phyloP scores from a whole-genome alignment of 2,113 vertebrate genomes.

The Murina feae region DNA sequence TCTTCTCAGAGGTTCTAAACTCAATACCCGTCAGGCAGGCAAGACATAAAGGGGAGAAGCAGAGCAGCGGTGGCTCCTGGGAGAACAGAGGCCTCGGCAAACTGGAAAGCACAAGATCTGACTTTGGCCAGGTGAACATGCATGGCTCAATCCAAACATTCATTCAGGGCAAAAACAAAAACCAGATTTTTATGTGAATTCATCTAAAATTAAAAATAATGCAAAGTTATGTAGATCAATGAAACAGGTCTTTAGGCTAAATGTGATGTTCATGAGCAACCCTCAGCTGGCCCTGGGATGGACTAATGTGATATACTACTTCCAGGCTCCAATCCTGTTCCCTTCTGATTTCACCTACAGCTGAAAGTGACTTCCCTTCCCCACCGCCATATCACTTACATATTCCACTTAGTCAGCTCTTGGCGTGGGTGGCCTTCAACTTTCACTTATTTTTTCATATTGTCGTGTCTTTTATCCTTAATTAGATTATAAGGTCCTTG shows the following conservation, averaged over 20 bases:
- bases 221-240: neutral
- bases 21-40: accelerated
- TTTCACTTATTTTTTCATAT: neutral
- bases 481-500: conserved; percentile 36
- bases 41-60: neutral
- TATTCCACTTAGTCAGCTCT: neutral
- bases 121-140: neutral
- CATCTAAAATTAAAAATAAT: neutral
- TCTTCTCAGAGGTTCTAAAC: neutral
- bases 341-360: neutral
- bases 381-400: neutral
- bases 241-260: neutral
- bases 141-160: neutral
- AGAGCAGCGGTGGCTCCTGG: neutral
- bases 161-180: neutral
- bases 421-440: neutral
- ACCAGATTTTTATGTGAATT: neutral
- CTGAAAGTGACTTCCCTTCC: neutral
- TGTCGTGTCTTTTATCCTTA: neutral
- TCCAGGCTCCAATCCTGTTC: neutral
- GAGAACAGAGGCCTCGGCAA: neutral
- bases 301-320: neutral
- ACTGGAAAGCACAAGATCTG: neutral
- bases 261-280: neutral
- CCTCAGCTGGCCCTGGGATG: neutral